Conservation (phyloP, 2,797 vertebrate genomes). For the Myiotriccus ornatus region DNA sequence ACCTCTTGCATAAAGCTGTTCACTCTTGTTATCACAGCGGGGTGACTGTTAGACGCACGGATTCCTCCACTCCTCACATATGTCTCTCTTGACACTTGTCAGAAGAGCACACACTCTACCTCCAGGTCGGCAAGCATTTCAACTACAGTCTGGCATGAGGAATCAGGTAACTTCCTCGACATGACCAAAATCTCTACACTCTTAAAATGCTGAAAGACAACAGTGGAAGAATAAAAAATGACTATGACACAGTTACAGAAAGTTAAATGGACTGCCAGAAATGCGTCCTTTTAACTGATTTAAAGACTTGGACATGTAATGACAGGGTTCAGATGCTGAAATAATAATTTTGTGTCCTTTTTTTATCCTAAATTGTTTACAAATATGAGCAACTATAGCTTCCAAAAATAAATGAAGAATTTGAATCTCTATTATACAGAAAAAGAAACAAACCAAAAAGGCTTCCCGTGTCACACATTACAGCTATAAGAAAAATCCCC, state of each 20-base stretch:
- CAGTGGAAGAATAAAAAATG: neutral
- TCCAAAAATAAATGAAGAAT: neutral
- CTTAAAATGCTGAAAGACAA: neutral
- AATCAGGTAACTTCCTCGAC: neutral
- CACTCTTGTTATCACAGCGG: conserved; percentile 53
- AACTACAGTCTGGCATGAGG: neutral
- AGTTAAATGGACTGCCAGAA: neutral
- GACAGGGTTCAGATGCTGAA: neutral
- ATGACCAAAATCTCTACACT: neutral
- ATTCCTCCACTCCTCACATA: neutral
- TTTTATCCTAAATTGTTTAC: neutral
- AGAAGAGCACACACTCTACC: neutral
- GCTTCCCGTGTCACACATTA: neutral
- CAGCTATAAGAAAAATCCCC: neutral
- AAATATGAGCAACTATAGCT: neutral
- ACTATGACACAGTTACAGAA: neutral
- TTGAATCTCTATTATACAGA: neutral
- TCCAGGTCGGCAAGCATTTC: neutral
- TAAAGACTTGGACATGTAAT: neutral
- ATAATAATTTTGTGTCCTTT: neutral
- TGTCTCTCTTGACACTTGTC: conserved; percentile 33
- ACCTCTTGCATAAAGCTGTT: conserved; percentile 45
- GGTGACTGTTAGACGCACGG: conserved; percentile 9
- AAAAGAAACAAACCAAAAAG: neutral
- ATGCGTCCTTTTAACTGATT: neutral